Percentiles rank a stretch among this genome's conserved stretches.
Evolutionary conservation across 2,797 vertebrate genomes (phyloP).

Genomic region (Aulostomus chinensis): DNA sequence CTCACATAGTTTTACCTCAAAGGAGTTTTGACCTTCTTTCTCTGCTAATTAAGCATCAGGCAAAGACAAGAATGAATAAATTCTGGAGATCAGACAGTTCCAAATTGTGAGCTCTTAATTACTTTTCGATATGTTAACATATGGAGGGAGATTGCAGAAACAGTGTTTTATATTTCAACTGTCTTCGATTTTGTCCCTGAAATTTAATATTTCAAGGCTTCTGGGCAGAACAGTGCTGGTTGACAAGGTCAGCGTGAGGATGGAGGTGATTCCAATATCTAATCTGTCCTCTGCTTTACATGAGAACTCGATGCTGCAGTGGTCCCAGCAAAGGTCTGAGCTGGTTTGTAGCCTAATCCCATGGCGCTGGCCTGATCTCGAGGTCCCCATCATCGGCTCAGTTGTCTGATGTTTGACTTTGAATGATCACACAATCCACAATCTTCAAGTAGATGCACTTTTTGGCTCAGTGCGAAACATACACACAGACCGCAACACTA

Average conservation of each 20-base stretch:
- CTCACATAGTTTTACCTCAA: too few species aligned
- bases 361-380: conserved; percentile 7
- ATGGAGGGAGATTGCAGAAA: not conserved
- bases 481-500: not conserved
- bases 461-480: conserved; percentile 4
- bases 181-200: not conserved
- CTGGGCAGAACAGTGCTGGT: conserved; percentile 2
- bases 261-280: conserved; percentile 31
- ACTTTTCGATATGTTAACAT: not conserved
- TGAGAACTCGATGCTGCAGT: conserved; percentile 23
- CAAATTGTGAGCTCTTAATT: not conserved
- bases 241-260: conserved; percentile 26
- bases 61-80: not conserved
- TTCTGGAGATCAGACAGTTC: not conserved
- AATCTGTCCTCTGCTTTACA: conserved; percentile 30
- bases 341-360: conserved; percentile 33
- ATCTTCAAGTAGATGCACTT: not conserved
- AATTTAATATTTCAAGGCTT: too few species aligned
- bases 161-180: not conserved
- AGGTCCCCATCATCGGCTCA: conserved; percentile 14
- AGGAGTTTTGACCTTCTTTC: too few species aligned
- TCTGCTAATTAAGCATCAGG: not conserved
- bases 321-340: conserved; percentile 28
- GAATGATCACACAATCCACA: conserved; percentile 19
- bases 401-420: conserved; percentile 31